Evolutionary conservation across 2,797 vertebrate genomes (phyloP), one percentile per base, ranked within the genome.

Genomic region (Astyanax mexicanus): DNA sequence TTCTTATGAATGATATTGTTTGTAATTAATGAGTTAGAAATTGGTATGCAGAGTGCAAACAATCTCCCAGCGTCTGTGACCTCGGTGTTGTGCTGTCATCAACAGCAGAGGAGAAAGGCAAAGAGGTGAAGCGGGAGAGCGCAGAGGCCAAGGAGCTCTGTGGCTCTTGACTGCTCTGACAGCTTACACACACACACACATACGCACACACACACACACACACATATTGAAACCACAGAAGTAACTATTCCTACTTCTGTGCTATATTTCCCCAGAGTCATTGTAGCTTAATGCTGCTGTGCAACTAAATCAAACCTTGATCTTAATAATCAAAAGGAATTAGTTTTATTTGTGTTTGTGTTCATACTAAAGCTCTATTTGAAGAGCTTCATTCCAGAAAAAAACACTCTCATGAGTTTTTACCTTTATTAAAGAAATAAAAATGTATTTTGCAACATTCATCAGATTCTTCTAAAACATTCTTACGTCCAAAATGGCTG

Each of bases 31-130:
- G 35, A 58, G 38, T n/a, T n/a, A n/a, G 12, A 35, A 25, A 77
- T 82, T 74, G 57, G 58, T 77, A 80, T 77, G 75, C 78, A 38
- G 29, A 32, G 73, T 42, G 44, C 47, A 72, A 19, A 42, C 66
- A 32, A 70, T 72, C 13, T 27, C 42, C 11, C n/a, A 44, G 32
- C 23, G 38, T 55, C 13, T 27, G 37, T 74, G 72, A 57, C 62
- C 68, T 75, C 58, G n/a, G 23, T 55, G 73, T 27, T 42, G 29
- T 19, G 23, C 37, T 69, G 54, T 49, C 61, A 61, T 25, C 61
- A 38, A 58, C 6, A 65, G 13, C 44, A 37, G 25, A 47, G 35
- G 55, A 29, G 10, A 13, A 17, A 68, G 72, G 54, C 27, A 73
- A 29, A 52, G 35, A 67, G 64, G 65, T 67, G 64, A 70, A 29